phyloP scores from a whole-genome alignment of 2,888 invertebrate species.

The Agriopis leucophaearia region DNA sequence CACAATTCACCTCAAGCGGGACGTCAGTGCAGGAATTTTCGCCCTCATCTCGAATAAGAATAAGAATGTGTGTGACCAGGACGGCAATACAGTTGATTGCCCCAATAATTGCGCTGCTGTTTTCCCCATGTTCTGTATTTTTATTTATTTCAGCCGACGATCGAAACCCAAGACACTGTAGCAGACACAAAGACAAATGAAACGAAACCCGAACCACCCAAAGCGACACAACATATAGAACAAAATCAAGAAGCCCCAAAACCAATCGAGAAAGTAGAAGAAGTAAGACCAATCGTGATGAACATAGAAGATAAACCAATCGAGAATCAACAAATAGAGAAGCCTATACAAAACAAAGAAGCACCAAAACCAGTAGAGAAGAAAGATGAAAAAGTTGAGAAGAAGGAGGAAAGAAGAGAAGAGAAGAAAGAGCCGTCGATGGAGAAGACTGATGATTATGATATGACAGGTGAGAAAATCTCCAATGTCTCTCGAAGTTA shows the following conservation, averaged over 20 bases:
- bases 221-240: slow-evolving; percentile 38
- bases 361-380: slow-evolving; percentile 50
- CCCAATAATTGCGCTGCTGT: too few species aligned
- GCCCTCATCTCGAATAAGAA: too few species aligned
- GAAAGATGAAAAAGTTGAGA: slow-evolving; percentile 46
- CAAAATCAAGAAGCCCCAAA: slow-evolving; percentile 1
- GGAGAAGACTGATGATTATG: slow-evolving; percentile 82
- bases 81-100: too few species aligned
- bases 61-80: too few species aligned
- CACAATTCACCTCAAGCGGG: too few species aligned
- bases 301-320: slow-evolving; percentile 32
- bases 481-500: slow-evolving; percentile 4
- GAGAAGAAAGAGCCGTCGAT: slow-evolving; percentile 73
- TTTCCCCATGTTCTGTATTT: too few species aligned
- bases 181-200: slow-evolving; percentile 63
- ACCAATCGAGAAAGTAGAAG: background rate
- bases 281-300: slow-evolving; percentile 8
- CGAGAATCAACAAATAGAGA: slow-evolving; percentile 44
- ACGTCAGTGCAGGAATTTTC: too few species aligned
- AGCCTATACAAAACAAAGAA: slow-evolving; percentile 53
- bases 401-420: slow-evolving; percentile 52
- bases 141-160: slow-evolving; percentile 55
- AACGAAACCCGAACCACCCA: slow-evolving; percentile 64
- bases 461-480: slow-evolving; percentile 85
- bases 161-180: slow-evolving; percentile 70